These are phyloP conservation scores for Eilema depressum DNA, from an alignment of 2,888 invertebrate genomes.

Conservation along the genomic window DNA sequence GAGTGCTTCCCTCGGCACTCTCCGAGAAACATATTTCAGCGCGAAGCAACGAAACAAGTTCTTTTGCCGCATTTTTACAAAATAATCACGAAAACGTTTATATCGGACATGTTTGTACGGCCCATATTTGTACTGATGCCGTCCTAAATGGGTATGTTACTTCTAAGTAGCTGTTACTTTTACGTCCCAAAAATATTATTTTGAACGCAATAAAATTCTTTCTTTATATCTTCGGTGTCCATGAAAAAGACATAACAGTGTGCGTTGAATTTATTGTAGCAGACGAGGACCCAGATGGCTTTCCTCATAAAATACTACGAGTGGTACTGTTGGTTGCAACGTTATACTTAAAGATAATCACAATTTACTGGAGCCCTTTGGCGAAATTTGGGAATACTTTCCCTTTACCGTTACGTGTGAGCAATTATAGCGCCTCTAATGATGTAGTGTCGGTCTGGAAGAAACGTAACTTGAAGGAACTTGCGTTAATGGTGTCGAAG, in stretches of 20 bases:
- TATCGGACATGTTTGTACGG: slow-evolving; percentile 41
- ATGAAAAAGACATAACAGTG: slow-evolving; percentile 85
- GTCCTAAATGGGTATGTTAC: slow-evolving; percentile 52
- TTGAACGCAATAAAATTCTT: slow-evolving; percentile 77
- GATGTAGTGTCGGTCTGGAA: slow-evolving; percentile 62
- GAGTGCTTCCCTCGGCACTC: slow-evolving; percentile 47
- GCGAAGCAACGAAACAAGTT: slow-evolving; percentile 35
- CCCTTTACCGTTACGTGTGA: slow-evolving; percentile 69
- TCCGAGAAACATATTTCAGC: slow-evolving; percentile 48
- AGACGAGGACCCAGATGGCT: slow-evolving; percentile 84
- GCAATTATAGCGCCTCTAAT: slow-evolving; percentile 77
- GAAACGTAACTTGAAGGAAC: slow-evolving; percentile 30
- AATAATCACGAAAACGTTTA: slow-evolving; percentile 49
- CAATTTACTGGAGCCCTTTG: slow-evolving; percentile 82
- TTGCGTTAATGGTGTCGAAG: slow-evolving; percentile 62
- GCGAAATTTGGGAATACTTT: slow-evolving; percentile 73
- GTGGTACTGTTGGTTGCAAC: slow-evolving; percentile 80
- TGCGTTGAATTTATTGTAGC: slow-evolving; percentile 84
- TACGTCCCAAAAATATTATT: slow-evolving; percentile 70
- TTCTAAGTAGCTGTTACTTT: slow-evolving; percentile 58
- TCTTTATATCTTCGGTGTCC: slow-evolving; percentile 77
- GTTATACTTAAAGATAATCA: slow-evolving; percentile 85
- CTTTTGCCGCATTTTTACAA: slow-evolving; percentile 36
- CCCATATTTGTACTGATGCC: slow-evolving; percentile 39
- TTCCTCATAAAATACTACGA: slow-evolving; percentile 84